A percentile compares a stretch with the other conserved stretches of the same genome.
phyloP scores from a whole-genome alignment of 2,113 vertebrate genomes.

The Leptocoma aspasia region DNA sequence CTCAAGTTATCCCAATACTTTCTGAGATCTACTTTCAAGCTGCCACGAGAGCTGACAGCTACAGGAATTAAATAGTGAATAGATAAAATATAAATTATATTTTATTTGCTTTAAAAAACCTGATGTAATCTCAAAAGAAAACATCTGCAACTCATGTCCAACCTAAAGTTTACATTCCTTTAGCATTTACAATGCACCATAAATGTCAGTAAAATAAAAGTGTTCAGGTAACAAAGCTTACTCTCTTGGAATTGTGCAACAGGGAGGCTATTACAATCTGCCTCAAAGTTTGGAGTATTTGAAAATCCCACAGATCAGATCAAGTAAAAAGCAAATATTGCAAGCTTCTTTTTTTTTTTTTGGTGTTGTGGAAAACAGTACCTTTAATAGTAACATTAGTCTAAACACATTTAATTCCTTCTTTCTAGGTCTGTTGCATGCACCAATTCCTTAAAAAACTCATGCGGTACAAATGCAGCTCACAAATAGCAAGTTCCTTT shows the following conservation, averaged over 20 bases:
- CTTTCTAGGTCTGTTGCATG: background rate
- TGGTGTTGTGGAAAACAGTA: background rate
- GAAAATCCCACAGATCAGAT: background rate
- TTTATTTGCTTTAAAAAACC: background rate
- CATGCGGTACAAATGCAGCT: background rate
- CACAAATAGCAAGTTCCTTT: background rate
- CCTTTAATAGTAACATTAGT: background rate
- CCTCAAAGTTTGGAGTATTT: background rate
- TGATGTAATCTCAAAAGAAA: background rate
- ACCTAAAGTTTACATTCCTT: background rate
- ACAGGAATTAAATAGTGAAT: background rate
- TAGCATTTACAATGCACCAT: background rate
- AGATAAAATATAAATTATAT: background rate
- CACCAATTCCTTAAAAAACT: background rate
- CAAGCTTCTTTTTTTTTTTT: background rate
- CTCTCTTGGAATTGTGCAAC: background rate
- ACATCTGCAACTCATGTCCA: background rate
- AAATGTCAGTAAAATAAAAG: background rate
- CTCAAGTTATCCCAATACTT: background rate
- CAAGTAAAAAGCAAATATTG: background rate
- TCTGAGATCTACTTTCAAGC: background rate
- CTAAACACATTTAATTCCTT: background rate
- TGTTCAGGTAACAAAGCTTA: background rate
- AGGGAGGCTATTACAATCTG: background rate
- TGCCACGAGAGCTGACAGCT: background rate